phyloP scores from a whole-genome alignment of 2,113 vertebrate genomes.

The Neogobius melanostomus region DNA sequence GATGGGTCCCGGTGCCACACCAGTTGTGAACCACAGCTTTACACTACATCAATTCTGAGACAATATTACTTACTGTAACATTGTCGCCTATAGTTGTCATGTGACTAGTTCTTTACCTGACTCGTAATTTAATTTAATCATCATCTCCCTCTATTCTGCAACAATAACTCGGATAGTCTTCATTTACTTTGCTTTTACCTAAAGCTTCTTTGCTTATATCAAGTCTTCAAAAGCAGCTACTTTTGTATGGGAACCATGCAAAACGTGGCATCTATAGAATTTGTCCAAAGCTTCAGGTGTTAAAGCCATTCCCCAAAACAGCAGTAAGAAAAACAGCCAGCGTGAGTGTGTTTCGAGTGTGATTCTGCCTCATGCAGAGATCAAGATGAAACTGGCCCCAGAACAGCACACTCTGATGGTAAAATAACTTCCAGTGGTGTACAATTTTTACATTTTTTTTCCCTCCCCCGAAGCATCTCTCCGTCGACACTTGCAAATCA shows the following conservation, averaged over 20 bases:
- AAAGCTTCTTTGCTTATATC: neutral
- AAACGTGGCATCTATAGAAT: neutral
- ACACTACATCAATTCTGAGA: too few relatives aligned
- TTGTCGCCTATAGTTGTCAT: too few relatives aligned
- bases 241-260: neutral
- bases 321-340: neutral
- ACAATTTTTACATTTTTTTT: constrained; percentile 23
- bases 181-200: too few relatives aligned
- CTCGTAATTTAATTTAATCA: too few relatives aligned
- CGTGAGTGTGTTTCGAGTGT: neutral
- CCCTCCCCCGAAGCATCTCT: constrained; percentile 22
- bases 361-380: neutral
- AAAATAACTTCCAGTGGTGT: constrained; percentile 26
- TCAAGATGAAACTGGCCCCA: constrained; percentile 5
- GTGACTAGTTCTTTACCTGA: too few relatives aligned
- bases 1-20: too few relatives aligned
- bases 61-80: too few relatives aligned
- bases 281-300: neutral
- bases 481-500: constrained; percentile 33
- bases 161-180: too few relatives aligned
- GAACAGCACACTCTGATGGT: constrained; percentile 19
- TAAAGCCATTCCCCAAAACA: neutral
- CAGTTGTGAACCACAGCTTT: too few relatives aligned
- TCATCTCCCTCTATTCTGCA: too few relatives aligned
- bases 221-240: neutral